Conservation (phyloP, 2,888 invertebrate genomes). For the Tetragonisca angustula region DNA sequence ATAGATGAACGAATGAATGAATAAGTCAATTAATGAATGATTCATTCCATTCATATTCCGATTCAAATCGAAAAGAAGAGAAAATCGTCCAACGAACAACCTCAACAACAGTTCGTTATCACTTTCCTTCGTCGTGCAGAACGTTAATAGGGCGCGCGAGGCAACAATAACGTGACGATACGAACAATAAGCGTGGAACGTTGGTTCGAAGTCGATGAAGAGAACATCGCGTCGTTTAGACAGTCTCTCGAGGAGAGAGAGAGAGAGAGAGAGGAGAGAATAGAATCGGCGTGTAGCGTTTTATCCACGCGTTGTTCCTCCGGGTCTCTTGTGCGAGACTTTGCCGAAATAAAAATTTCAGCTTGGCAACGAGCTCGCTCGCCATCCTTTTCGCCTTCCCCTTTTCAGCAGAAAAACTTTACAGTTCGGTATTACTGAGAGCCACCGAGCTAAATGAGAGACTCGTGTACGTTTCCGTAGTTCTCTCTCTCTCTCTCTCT, state of each 20-base stretch:
- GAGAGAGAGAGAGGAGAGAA: background rate
- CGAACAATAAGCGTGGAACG: too few species aligned
- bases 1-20: too few species aligned
- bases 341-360: conserved; percentile 38
- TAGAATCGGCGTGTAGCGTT: conserved; percentile 3
- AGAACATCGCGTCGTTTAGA: background rate
- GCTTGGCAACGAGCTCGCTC: background rate
- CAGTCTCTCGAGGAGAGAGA: too few species aligned
- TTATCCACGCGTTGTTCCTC: conserved; percentile 17
- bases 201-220: too few species aligned
- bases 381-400: background rate
- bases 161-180: too few species aligned
- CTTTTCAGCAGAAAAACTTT: conserved; percentile 38
- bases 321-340: conserved; percentile 9
- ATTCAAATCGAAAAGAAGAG: too few species aligned
- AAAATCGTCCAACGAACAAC: too few species aligned
- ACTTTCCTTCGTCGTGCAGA: too few species aligned
- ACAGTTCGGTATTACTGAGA: conserved; percentile 21
- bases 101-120: too few species aligned
- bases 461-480: conserved; percentile 3
- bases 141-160: too few species aligned
- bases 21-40: too few species aligned
- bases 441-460: conserved; percentile 28
- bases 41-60: too few species aligned
- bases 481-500: background rate